Conservation (phyloP, 2,113 vertebrate species). For the Phylloscopus whistleri region DNA sequence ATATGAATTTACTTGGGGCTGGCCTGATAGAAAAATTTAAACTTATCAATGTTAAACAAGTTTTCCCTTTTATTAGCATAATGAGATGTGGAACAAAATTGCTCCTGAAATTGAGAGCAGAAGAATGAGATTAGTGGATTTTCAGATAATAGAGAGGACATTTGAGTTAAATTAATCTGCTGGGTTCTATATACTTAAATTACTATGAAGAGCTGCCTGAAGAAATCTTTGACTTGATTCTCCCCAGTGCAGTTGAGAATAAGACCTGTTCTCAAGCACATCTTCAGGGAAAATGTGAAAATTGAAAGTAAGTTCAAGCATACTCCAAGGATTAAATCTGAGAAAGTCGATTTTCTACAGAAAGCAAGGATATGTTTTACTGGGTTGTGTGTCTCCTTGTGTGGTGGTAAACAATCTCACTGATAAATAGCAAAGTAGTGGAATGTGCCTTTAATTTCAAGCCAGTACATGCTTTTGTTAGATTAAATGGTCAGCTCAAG, state of each 20-base stretch:
- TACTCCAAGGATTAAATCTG: not conserved
- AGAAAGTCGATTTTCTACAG: not conserved
- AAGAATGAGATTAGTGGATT: not conserved
- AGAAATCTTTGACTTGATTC: not conserved
- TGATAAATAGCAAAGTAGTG: not conserved
- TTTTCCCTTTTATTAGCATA: not conserved
- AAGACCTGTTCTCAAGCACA: not conserved
- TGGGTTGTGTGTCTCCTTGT: not conserved
- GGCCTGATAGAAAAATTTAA: not conserved
- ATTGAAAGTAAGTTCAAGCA: not conserved
- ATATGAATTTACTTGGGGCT: not conserved
- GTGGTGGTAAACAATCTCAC: not conserved
- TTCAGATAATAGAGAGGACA: not conserved
- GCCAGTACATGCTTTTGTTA: not conserved
- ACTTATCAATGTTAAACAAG: not conserved
- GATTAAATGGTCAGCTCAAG: not conserved
- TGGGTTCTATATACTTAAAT: not conserved
- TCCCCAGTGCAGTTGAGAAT: not conserved
- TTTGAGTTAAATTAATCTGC: not conserved
- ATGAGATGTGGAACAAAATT: not conserved
- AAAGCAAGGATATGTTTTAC: not conserved
- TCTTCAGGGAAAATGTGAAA: not conserved
- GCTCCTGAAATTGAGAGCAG: not conserved
- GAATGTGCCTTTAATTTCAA: not conserved
- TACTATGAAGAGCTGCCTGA: not conserved